These are phyloP conservation scores for Alca torda DNA, from an alignment of 2,797 vertebrate species.

Conservation along the genomic window DNA sequence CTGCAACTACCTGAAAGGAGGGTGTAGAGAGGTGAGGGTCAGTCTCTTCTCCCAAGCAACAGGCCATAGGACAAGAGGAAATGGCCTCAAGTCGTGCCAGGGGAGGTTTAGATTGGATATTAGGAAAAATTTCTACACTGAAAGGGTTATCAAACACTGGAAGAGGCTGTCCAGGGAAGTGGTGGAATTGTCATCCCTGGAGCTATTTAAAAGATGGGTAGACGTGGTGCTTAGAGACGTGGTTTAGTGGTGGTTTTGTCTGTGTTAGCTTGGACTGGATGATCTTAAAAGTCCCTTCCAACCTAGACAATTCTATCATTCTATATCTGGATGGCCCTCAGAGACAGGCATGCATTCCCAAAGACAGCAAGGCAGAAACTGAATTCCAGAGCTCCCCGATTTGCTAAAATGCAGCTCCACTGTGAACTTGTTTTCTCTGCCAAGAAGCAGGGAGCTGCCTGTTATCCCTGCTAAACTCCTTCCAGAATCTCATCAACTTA, in stretches of 20 bases:
- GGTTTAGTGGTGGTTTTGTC: background rate
- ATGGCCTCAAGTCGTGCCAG: background rate
- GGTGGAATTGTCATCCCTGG: background rate
- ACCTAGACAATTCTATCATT: background rate
- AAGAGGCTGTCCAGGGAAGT: background rate
- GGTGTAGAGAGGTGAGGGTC: background rate
- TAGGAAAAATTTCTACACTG: background rate
- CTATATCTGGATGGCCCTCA: background rate
- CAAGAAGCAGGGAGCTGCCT: background rate
- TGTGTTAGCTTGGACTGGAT: background rate
- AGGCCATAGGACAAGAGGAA: background rate
- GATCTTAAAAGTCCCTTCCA: background rate
- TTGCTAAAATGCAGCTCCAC: background rate
- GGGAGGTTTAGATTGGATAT: background rate
- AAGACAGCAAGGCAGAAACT: background rate
- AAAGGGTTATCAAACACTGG: background rate
- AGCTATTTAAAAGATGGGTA: background rate
- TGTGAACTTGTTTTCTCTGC: background rate
- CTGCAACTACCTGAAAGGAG: background rate
- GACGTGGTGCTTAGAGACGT: background rate
- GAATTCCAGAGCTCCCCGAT: background rate
- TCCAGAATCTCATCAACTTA: background rate
- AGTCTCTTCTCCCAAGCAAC: background rate
- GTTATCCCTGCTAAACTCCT: background rate
- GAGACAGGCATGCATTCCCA: background rate